These are phyloP conservation scores for Micrasema longulum DNA, from an alignment of 1,140 invertebrate genomes.

Conservation along the genomic window DNA sequence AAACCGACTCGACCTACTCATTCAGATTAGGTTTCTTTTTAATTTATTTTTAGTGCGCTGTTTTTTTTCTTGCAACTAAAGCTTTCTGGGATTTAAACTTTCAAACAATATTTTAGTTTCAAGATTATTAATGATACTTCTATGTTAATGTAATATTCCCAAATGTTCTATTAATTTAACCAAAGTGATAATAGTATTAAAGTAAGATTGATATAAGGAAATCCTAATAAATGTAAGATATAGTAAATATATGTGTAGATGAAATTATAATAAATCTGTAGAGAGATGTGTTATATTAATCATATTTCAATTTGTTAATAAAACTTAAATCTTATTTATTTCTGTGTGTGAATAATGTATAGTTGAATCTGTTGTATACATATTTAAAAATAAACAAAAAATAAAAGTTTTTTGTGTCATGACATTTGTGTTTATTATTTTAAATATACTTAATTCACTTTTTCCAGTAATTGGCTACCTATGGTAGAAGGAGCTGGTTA, in stretches of 20 bases:
- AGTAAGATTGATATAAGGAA: neutral
- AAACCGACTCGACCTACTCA: no score
- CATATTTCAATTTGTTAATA: constrained; percentile 34
- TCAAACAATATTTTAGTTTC: no score
- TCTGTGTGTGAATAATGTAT: constrained; percentile 49
- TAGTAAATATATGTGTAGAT: constrained; percentile 24
- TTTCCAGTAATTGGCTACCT: no score
- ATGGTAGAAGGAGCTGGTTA: no score
- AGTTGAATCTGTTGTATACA: constrained; percentile 45
- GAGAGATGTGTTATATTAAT: constrained; percentile 35
- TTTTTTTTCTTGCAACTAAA: no score
- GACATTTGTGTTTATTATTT: no score
- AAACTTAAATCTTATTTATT: constrained; percentile 49
- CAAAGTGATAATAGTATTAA: constrained; percentile 26
- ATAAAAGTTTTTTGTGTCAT: constrained; percentile 41
- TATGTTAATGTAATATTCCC: no score
- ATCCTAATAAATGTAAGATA: constrained; percentile 29
- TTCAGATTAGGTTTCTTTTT: no score
- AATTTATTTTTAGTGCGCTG: no score
- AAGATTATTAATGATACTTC: no score
- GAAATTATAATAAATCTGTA: constrained; percentile 38
- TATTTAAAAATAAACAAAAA: constrained; percentile 47
- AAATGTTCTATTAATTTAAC: constrained; percentile 28
- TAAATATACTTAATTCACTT: no score
- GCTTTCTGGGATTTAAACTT: no score